phyloP scores from a whole-genome alignment of 2,113 vertebrate genomes.

The Neogale vison region DNA sequence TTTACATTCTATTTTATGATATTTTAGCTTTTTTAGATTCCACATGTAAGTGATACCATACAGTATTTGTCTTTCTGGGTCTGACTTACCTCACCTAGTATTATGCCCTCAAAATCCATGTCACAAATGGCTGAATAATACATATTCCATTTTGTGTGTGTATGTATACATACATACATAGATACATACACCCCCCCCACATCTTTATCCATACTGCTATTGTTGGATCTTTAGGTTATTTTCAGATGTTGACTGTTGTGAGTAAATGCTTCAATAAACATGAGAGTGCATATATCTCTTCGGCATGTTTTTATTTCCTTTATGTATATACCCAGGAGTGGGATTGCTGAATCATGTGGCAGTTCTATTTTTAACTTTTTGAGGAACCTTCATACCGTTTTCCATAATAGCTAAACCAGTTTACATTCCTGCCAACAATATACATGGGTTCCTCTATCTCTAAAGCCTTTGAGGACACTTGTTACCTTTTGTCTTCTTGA shows the following conservation, averaged over 20 bases:
- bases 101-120: neutral
- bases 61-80: neutral
- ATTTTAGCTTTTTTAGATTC: neutral
- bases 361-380: neutral
- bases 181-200: neutral
- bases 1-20: neutral
- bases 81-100: neutral
- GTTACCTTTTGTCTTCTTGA: neutral
- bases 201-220: neutral
- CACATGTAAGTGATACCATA: neutral
- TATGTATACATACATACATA: neutral
- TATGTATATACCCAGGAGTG: neutral
- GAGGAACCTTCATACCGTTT: neutral
- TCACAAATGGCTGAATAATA: neutral
- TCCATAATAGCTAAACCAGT: neutral
- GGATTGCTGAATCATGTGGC: neutral
- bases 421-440: neutral
- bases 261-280: neutral
- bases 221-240: neutral
- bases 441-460: neutral
- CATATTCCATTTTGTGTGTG: neutral
- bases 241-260: neutral
- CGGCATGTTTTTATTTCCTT: neutral
- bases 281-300: neutral
- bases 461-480: neutral